A percentile compares a stretch with the other conserved stretches of the same genome.
Evolutionary conservation across 2,888 invertebrate genomes (phyloP).

Genomic region (Chalcis sispes): DNA sequence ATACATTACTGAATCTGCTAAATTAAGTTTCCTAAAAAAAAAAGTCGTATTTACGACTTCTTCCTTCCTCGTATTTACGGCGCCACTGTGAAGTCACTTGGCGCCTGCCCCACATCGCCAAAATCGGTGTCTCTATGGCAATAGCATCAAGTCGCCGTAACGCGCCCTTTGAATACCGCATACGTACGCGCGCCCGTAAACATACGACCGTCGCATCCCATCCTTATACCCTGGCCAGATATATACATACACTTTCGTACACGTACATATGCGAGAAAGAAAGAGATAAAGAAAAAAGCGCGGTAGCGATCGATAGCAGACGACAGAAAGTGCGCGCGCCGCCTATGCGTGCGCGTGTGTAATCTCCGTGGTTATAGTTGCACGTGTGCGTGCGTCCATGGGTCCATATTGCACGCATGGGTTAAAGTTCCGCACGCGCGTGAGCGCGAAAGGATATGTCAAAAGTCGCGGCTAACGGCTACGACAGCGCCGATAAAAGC

Average conservation of each 20-base stretch:
- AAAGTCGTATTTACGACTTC: too few relatives aligned
- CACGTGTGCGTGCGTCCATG: background rate
- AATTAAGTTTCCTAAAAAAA: too few relatives aligned
- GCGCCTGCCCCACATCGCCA: too few relatives aligned
- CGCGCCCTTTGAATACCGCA: background rate
- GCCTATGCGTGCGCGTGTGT: background rate
- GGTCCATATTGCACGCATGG: background rate
- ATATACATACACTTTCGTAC: background rate
- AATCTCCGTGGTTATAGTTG: too few relatives aligned
- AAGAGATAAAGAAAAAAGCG: background rate
- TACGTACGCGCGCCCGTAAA: background rate
- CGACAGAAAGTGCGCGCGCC: constrained; percentile 51
- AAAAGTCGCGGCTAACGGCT: constrained; percentile 12
- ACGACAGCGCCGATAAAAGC: too few relatives aligned
- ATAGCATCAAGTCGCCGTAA: background rate
- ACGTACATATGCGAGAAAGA: background rate
- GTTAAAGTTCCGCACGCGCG: background rate
- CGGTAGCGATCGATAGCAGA: constrained; percentile 50
- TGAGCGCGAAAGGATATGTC: background rate
- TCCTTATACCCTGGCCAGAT: too few relatives aligned
- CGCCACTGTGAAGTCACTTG: too few relatives aligned
- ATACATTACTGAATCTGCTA: too few relatives aligned
- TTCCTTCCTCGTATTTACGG: too few relatives aligned
- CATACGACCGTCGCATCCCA: background rate
- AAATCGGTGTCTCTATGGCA: background rate